Conservation (phyloP, 2,888 invertebrate species). For the Caenorhabditis auriculariae region DNA sequence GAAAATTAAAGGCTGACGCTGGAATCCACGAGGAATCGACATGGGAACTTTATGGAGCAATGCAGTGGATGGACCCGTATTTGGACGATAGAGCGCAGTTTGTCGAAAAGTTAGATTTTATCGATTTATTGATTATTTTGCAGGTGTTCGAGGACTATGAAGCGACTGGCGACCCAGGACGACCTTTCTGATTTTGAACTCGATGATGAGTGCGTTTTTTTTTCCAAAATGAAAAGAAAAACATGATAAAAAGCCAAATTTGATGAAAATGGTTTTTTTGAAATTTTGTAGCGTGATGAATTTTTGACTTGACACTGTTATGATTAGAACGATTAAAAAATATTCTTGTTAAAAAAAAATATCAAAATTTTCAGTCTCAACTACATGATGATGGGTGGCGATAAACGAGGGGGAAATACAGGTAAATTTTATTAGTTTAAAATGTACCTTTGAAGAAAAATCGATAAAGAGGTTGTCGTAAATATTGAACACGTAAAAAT, state of each 20-base stretch:
- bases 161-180: conserved; percentile 16
- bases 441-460: too few species aligned
- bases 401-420: conserved; percentile 8
- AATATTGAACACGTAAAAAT: too few species aligned
- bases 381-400: conserved; percentile 21
- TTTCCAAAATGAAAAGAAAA: neutral
- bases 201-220: conserved; percentile 24
- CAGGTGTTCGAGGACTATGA: conserved; percentile 35
- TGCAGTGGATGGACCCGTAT: conserved; percentile 55
- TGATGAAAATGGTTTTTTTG: neutral
- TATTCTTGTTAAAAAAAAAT: neutral
- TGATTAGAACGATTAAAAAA: too few species aligned
- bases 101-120: neutral
- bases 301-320: neutral
- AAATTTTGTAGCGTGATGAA: neutral
- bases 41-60: conserved; percentile 50
- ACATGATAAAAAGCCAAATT: neutral
- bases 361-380: conserved; percentile 6
- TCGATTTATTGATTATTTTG: neutral
- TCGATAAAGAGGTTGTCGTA: too few species aligned
- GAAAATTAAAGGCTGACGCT: conserved; percentile 10
- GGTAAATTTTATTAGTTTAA: too few species aligned
- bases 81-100: conserved; percentile 48
- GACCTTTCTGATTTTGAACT: conserved; percentile 40
- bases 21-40: conserved; percentile 28